These are phyloP conservation scores for Yponomeuta sedellus DNA, from an alignment of 2,888 invertebrate genomes.

Conservation along the genomic window DNA sequence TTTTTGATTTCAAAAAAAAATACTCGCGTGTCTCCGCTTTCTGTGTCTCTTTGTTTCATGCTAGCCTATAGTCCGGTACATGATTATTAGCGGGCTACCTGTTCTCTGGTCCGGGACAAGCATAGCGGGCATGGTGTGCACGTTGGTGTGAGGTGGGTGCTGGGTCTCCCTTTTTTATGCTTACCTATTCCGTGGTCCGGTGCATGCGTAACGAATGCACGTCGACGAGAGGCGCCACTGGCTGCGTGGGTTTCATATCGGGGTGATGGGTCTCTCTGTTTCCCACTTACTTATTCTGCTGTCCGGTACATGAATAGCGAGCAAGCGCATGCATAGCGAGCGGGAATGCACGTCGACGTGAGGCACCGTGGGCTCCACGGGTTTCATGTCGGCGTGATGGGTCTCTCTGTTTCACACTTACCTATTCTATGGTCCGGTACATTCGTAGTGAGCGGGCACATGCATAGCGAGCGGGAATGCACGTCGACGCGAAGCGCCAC, in stretches of 20 bases:
- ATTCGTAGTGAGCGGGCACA: slow-evolving; percentile 62
- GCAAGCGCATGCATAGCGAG: slow-evolving; percentile 35
- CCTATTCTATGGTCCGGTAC: slow-evolving; percentile 62
- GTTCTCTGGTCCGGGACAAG: too few relatives aligned
- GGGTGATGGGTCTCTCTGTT: slow-evolving; percentile 97
- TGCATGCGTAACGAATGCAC: slow-evolving; percentile 57
- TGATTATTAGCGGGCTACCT: too few relatives aligned
- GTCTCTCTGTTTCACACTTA: slow-evolving; percentile 85
- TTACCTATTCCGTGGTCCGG: slow-evolving; percentile 65
- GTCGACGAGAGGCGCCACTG: slow-evolving; percentile 48
- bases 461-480: slow-evolving; percentile 56
- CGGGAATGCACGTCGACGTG: too few relatives aligned
- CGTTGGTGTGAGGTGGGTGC: slow-evolving; percentile 62
- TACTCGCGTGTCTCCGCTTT: too few relatives aligned
- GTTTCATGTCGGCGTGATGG: slow-evolving; percentile 86
- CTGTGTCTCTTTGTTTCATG: too few relatives aligned
- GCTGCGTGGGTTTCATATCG: slow-evolving; percentile 61
- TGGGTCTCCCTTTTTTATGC: slow-evolving; percentile 90
- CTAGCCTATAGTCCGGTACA: too few relatives aligned
- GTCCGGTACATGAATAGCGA: slow-evolving; percentile 55
- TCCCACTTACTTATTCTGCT: slow-evolving; percentile 58
- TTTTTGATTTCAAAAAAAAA: too few relatives aligned
- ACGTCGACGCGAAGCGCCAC: slow-evolving; percentile 63
- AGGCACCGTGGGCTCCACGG: slow-evolving; percentile 50
- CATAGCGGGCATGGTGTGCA: not conserved